These are phyloP conservation scores for Botia kubotai DNA, from an alignment of 2,797 vertebrate genomes.

Conservation along the genomic window DNA sequence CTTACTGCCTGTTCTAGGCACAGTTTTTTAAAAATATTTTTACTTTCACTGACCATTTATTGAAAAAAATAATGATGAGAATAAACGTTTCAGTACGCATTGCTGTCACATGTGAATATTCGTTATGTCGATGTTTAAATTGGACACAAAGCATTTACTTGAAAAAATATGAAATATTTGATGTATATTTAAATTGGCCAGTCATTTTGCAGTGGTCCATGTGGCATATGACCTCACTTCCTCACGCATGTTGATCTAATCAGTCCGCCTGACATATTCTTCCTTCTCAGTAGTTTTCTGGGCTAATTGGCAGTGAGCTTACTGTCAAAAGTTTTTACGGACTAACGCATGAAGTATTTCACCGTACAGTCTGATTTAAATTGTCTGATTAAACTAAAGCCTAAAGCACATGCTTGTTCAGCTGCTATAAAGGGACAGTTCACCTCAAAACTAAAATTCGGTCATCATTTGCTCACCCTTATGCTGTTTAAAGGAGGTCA, in stretches of 20 bases:
- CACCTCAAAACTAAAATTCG: too few species aligned
- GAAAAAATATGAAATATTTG: not conserved
- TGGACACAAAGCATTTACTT: not conserved
- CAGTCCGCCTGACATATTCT: conserved; percentile 31
- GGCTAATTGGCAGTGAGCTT: conserved; percentile 30
- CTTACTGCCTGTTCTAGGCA: too few species aligned
- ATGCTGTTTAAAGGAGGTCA: not conserved
- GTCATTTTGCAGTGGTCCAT: not conserved
- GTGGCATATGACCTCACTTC: not conserved
- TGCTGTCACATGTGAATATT: too few species aligned
- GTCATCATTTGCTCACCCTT: too few species aligned
- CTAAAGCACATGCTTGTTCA: not conserved
- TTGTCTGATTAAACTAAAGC: not conserved
- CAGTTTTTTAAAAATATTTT: too few species aligned
- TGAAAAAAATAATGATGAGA: too few species aligned
- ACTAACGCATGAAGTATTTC: not conserved
- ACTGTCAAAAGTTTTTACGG: not conserved
- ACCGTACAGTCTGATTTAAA: not conserved
- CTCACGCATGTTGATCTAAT: conserved; percentile 24
- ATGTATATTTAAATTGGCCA: not conserved
- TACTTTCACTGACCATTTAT: too few species aligned
- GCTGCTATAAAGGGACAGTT: not conserved
- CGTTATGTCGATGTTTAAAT: not conserved
- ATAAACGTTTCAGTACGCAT: too few species aligned
- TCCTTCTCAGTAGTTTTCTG: conserved; percentile 49